A percentile compares a stretch with the other conserved stretches of the same genome.
phyloP scores from a whole-genome alignment of 2,888 invertebrate species.

The Pecten maximus region DNA sequence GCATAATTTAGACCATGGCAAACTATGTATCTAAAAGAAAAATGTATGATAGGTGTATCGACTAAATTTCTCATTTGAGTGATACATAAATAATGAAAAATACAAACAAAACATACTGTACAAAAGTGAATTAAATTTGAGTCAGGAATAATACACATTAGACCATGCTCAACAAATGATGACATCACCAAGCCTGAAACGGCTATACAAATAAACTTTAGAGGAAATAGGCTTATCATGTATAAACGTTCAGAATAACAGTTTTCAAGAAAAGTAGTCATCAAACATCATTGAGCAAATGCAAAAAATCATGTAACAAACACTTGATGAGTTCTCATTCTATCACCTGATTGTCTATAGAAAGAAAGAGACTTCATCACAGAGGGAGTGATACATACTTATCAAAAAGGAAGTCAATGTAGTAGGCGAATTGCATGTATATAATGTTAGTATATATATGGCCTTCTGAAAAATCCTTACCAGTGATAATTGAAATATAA shows the following conservation, averaged over 20 bases:
- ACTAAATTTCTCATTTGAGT: background rate
- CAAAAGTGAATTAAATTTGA: background rate
- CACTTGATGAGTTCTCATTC: background rate
- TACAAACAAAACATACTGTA: background rate
- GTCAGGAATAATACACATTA: background rate
- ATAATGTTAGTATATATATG: background rate
- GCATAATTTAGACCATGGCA: background rate
- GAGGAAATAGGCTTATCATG: background rate
- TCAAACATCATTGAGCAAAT: constrained; percentile 15
- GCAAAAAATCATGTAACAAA: constrained; percentile 16
- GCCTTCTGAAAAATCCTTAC: background rate
- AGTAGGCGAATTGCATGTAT: constrained; percentile 10
- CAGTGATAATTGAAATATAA: background rate
- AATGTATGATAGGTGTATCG: background rate
- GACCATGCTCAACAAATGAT: constrained; percentile 5
- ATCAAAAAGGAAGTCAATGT: background rate
- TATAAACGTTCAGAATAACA: background rate
- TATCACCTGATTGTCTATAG: constrained; percentile 33
- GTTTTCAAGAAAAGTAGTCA: background rate
- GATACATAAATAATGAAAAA: background rate
- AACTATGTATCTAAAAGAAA: background rate
- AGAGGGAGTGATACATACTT: background rate
- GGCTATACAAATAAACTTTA: background rate
- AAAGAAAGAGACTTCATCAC: background rate
- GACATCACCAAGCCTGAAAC: background rate